A percentile compares a stretch with the other conserved stretches of the same genome.
Evolutionary conservation across 2,888 invertebrate species (phyloP).

Genomic region (Phalangium opilio): DNA sequence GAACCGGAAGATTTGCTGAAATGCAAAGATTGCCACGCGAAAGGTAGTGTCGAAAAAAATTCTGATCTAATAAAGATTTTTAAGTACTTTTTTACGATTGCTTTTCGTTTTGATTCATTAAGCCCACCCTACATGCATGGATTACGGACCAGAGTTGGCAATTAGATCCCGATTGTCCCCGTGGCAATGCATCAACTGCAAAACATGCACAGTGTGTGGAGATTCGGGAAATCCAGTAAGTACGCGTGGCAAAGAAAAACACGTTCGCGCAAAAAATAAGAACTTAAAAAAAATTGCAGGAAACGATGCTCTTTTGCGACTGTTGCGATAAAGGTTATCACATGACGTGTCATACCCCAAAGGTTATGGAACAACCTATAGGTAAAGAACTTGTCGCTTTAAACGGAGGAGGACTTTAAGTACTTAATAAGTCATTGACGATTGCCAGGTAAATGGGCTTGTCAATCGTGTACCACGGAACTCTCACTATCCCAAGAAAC

Average conservation of each 20-base stretch:
- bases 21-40: conserved; percentile 55
- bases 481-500: too few relatives aligned
- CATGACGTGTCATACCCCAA: conserved; percentile 57
- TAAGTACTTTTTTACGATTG: too few relatives aligned
- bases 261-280: too few relatives aligned
- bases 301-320: conserved; percentile 57
- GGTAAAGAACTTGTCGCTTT: conserved; percentile 23
- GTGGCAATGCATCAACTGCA: conserved; percentile 83
- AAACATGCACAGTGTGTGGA: conserved; percentile 64
- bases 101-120: too few relatives aligned
- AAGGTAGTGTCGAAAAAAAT: conserved; percentile 35
- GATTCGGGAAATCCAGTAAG: conserved; percentile 41
- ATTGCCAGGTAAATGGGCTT: conserved; percentile 2
- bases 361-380: conserved; percentile 30
- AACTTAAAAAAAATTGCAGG: too few relatives aligned
- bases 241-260: too few relatives aligned
- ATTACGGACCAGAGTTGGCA: conserved; percentile 34
- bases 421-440: too few relatives aligned
- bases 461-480: background rate
- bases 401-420: too few relatives aligned
- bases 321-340: conserved; percentile 75
- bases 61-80: background rate
- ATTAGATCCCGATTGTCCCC: conserved; percentile 29
- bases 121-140: conserved; percentile 39
- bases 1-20: conserved; percentile 47